phyloP scores from a whole-genome alignment of 2,113 vertebrate species.

The Eidolon helvum region DNA sequence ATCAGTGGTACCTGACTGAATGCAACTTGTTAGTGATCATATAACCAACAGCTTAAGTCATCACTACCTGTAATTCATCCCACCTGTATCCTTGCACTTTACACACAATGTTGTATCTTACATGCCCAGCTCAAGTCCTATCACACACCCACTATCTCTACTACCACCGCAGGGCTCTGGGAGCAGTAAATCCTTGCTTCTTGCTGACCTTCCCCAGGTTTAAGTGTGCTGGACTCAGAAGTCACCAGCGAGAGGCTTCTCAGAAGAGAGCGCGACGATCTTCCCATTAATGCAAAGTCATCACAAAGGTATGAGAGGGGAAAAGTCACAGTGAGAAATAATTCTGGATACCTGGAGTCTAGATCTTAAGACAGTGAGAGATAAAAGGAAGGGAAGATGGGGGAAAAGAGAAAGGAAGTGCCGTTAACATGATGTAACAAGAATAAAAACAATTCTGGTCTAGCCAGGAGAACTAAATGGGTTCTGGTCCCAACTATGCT shows the following conservation, averaged over 20 bases:
- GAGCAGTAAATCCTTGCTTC: neutral
- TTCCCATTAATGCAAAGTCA: neutral
- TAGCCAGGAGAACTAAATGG: neutral
- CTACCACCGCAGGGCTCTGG: neutral
- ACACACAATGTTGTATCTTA: neutral
- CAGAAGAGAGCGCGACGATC: neutral
- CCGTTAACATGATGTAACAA: neutral
- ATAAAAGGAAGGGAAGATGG: neutral
- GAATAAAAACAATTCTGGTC: neutral
- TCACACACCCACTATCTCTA: neutral
- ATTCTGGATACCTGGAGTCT: neutral
- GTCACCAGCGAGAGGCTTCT: neutral
- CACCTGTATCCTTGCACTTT: neutral
- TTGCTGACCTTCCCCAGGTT: neutral
- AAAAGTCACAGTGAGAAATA: neutral
- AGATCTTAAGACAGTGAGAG: neutral
- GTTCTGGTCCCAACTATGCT: neutral
- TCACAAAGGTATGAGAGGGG: neutral
- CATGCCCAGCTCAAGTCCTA: neutral
- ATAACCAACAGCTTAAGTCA: neutral
- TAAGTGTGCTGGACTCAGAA: neutral
- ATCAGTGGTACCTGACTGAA: neutral
- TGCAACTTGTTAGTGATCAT: neutral
- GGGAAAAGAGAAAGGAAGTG: neutral
- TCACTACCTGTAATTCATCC: neutral